Percentiles rank a stretch among this genome's conserved stretches.
These are phyloP conservation scores for Leucania comma DNA, from an alignment of 2,888 invertebrate genomes.

Conservation along the genomic window DNA sequence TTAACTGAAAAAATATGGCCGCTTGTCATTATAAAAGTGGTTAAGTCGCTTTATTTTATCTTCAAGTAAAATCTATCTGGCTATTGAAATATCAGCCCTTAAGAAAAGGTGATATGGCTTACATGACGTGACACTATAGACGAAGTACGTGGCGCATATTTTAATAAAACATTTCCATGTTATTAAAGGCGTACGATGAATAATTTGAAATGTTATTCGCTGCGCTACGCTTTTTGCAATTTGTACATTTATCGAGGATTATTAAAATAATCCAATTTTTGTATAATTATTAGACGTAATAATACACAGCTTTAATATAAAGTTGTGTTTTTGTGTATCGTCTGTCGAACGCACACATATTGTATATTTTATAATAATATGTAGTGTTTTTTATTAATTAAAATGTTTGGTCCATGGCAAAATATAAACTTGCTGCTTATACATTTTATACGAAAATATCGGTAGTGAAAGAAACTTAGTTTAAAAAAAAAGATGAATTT, in stretches of 20 bases:
- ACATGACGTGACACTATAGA: background rate
- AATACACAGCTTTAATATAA: constrained; percentile 66
- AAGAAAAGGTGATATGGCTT: background rate
- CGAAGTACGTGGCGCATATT: constrained; percentile 11
- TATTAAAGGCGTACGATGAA: constrained; percentile 70
- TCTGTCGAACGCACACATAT: constrained; percentile 65
- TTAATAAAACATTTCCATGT: constrained; percentile 47
- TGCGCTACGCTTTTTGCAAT: constrained; percentile 70
- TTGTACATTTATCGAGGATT: constrained; percentile 68
- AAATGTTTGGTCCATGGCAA: constrained; percentile 64
- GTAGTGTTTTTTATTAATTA: constrained; percentile 57
- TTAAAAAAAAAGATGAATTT: constrained; percentile 11
- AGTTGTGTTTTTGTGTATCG: constrained; percentile 67
- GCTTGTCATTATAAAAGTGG: no score
- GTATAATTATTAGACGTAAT: constrained; percentile 65
- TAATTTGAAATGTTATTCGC: constrained; percentile 75
- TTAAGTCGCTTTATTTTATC: no score
- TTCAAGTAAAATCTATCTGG: no score
- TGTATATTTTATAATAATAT: constrained; percentile 64
- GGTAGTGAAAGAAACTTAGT: constrained; percentile 21
- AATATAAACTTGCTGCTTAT: constrained; percentile 56
- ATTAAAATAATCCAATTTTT: constrained; percentile 61
- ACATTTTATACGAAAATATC: constrained; percentile 33
- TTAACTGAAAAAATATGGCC: no score
- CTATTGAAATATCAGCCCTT: no score